Evolutionary conservation across 1,140 invertebrate species (phyloP), one percentile per base, ranked within the genome.

Genomic region (Copidosoma floridanum): DNA sequence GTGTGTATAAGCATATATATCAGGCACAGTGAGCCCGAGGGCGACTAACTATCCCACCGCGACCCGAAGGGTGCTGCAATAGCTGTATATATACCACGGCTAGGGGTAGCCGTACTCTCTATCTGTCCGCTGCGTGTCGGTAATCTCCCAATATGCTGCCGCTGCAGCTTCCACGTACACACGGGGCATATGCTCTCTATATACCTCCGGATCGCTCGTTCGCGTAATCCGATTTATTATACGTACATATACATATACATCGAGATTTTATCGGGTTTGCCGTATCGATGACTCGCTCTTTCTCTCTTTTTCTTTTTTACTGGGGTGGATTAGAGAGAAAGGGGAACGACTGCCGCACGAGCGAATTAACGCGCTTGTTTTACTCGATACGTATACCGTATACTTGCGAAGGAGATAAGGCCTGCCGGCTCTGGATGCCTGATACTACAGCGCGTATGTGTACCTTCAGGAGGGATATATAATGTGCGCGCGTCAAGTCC

Each of bases 151-250:
- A 32, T 32, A 32, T 32, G 29, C n/a, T n/a, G n/a, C n/a, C n/a
- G n/a, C n/a, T n/a, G n/a, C n/a, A n/a, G n/a, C n/a, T n/a, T 32
- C 29, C 29, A 12, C 29, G 29, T 12, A 12, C 29, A 12, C 29
- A 12, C 29, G 29, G n/a, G n/a, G n/a, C 29, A 16, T 51, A 51
- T 26, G 51, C 14, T 57, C 24, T 44, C 41, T 16, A 40, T 59
- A 38, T 47, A 38, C 35, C 10, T 59, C 38, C 57, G 55, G 55
- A 61, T 26, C 47, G 53, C 46, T 55, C 46, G 12, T 8, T 46
- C 61, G 55, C 54, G 50, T 75, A 75, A 75, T 75, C 73, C 72
- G 73, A 75, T 75, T 75, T 75, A 74, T 74, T 68, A 67, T 68
- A 72, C 23, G 18, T 14, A 23, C n/a, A 32, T 32, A 32, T 32